Evolutionary conservation across 2,797 vertebrate genomes (phyloP), one percentile per base, ranked within the genome.

Genomic region (Anabas testudineus): DNA sequence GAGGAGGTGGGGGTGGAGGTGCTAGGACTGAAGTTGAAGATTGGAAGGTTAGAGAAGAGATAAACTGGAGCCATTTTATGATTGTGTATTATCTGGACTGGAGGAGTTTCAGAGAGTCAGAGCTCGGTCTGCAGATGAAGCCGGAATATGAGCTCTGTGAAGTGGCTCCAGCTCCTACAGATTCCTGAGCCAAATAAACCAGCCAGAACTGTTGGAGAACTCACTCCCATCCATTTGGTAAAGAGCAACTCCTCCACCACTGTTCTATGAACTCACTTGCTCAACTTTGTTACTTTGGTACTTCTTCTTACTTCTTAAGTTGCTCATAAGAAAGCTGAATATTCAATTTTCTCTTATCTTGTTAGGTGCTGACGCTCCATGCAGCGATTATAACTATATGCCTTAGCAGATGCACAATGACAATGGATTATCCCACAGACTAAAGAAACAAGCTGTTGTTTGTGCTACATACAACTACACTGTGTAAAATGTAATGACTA

Each of bases 1-100:
- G 39, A 79, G 43, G 55, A 60, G 67, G 61, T 53, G 21, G 56
- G 8, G 28, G 28, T 15, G 58, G 59, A 57, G 70, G 55, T 24
- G 49, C 45, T 56, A 48, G 18, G 61, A 51, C 54, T 57, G 64
- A 83, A 82, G 85, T 72, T 41, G 49, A 72, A 68, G 62, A 79
- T 45, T 73, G 74, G 46, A 71, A 43, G 76, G 52, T 56, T 84
- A 46, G 68, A 80, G 74, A 75, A 73, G 55, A 83, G 80, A 88
- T 87, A 85, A 83, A 87, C 53, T 66, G 72, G 74, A 87, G 60
- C 64, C 67, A 78, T 76, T 80, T 60, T 76, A 75, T 62, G 69
- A 57, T 69, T 52, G 62, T 19, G 34, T 58, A 62, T 80, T 87
- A 88, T 90, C 88, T 86, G 71, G 59, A 46, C 49, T 86, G 72